These are phyloP conservation scores for Meganola albula DNA, from an alignment of 2,888 invertebrate genomes.

Conservation along the genomic window DNA sequence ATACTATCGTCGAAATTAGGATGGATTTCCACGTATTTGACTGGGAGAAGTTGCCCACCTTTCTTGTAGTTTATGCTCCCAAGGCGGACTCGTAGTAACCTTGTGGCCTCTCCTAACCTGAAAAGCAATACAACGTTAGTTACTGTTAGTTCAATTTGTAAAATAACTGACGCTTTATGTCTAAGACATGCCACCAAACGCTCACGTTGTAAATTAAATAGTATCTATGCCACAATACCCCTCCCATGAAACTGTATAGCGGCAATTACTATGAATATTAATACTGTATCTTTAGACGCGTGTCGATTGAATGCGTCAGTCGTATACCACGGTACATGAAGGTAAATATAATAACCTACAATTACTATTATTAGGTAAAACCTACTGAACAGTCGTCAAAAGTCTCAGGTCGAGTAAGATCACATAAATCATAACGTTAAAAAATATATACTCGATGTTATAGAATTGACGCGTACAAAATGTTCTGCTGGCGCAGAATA, in stretches of 20 bases:
- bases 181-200: not conserved
- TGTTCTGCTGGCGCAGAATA: no score
- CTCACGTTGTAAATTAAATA: no score
- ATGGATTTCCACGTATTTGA: slow-evolving; percentile 53
- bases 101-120: slow-evolving; percentile 44
- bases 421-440: no score
- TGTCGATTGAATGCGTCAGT: no score
- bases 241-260: not conserved
- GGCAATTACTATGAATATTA: not conserved
- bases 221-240: not conserved
- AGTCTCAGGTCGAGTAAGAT: no score
- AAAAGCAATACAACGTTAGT: slow-evolving; percentile 12
- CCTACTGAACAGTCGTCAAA: no score
- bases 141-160: not conserved
- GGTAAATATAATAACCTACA: no score
- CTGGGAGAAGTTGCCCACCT: slow-evolving; percentile 43
- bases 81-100: slow-evolving; percentile 46
- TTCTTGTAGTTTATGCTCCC: slow-evolving; percentile 59
- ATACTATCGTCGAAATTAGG: slow-evolving; percentile 50
- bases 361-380: no score
- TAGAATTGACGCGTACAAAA: no score
- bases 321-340: no score
- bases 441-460: no score
- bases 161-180: not conserved
- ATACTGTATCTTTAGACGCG: not conserved